Evolutionary conservation across 2,797 vertebrate genomes (phyloP), one percentile per base, ranked within the genome.

Genomic region (Avahi laniger): DNA sequence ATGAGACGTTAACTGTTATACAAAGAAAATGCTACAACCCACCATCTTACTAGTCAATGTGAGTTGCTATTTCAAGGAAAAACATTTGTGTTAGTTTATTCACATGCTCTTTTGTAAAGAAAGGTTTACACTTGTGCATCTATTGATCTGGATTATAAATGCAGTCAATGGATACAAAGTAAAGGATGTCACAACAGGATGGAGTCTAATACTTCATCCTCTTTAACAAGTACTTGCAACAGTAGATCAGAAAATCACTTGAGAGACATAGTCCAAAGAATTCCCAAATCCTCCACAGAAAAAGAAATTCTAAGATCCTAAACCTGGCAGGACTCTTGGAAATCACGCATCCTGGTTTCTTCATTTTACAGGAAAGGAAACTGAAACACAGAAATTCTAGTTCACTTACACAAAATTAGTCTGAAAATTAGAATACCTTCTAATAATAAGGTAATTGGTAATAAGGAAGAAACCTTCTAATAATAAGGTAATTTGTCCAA

Each of bases 331-430:
- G 28, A 90, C 35, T 76, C 57, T 59, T 54, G 46, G 57, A 83
- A 93, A 73, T 33, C 50, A 83, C 2, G 9, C 2, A 67, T 28
- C 12, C 70, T 24, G n/a, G 81, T 24, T 50, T 93, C n/a, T 18
- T 78, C 28, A 41, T 89, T 80, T 85, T 82, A 92, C 22, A 97
- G 57, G 9, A 78, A 76, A 78, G 26, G 24, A 67, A 96, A 93
- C 14, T 59, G 24, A 82, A 41, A 35, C 41, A 67, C n/a, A 69
- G 35, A 95, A 35, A 94, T 70, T 81, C 86, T 65, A 85, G 43
- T 59, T 69, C 14, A n/a, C 33, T 84, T 89, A 91, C 14, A 79
- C 33, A 95, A 93, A 67, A 76, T 82, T 38, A 73, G 48, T 87
- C 30, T 91, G 22, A 89, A 89, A 26, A 80, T 14, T n/a, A 78